Evolutionary conservation across 1,140 invertebrate species (phyloP).

Genomic region (Drosophila saltans): DNA sequence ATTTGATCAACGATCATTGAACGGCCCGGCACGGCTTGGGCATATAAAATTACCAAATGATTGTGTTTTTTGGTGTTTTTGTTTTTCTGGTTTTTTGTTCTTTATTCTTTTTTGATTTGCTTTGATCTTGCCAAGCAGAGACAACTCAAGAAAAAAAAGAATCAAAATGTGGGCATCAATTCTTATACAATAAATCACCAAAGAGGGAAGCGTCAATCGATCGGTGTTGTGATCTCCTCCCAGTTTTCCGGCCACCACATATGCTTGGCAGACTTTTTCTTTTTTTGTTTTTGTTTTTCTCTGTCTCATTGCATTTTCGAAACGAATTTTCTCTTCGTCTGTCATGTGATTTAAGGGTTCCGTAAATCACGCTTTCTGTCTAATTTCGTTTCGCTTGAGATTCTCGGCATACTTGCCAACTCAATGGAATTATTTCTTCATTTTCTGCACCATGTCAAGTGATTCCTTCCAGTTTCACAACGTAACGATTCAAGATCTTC

Average conservation of each 20-base stretch:
- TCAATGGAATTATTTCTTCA: slow-evolving; percentile 80
- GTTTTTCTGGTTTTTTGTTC: neutral
- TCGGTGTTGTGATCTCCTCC: slow-evolving; percentile 29
- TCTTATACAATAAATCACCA: slow-evolving; percentile 64
- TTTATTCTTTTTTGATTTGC: slow-evolving; percentile 37
- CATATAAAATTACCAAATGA: slow-evolving; percentile 59
- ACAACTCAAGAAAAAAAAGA: neutral
- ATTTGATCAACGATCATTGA: slow-evolving; percentile 54
- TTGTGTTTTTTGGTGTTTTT: slow-evolving; percentile 14
- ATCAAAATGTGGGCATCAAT: slow-evolving; percentile 24
- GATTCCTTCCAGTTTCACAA: slow-evolving; percentile 59
- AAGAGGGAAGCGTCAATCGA: slow-evolving; percentile 45
- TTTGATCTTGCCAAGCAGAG: slow-evolving; percentile 59
- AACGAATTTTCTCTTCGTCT: slow-evolving; percentile 60
- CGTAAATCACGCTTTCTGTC: slow-evolving; percentile 79
- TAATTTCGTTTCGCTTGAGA: slow-evolving; percentile 78
- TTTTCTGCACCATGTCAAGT: slow-evolving; percentile 60
- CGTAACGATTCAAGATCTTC: neutral
- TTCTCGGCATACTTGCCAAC: slow-evolving; percentile 73
- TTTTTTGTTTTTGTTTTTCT: neutral
- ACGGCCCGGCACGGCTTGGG: slow-evolving; percentile 25
- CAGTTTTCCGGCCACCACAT: slow-evolving; percentile 42
- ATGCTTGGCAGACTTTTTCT: slow-evolving; percentile 60
- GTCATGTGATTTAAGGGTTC: slow-evolving; percentile 79
- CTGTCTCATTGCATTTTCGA: slow-evolving; percentile 60